Evolutionary conservation across 1,140 invertebrate genomes (phyloP).

Genomic region (Steinernema feltiae): DNA sequence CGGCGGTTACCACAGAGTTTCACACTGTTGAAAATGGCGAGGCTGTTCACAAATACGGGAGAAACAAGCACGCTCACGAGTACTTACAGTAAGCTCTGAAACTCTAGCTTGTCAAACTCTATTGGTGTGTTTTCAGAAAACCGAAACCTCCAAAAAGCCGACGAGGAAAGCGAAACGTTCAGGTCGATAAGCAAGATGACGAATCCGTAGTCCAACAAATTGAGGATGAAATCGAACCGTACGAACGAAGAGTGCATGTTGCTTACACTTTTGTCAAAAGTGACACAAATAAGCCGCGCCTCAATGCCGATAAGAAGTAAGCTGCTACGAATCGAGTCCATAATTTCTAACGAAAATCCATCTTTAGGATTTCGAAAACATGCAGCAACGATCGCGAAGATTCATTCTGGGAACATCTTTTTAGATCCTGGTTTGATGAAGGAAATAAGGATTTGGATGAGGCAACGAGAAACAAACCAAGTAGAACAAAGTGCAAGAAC

Average conservation of each 20-base stretch:
- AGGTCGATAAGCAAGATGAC: too few species aligned
- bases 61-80: background rate
- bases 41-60: background rate
- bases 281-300: background rate
- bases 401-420: background rate
- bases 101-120: too few species aligned
- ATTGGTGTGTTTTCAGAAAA: too few species aligned
- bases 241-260: background rate
- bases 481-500: too few species aligned
- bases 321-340: background rate
- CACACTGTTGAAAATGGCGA: background rate
- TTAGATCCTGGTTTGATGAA: background rate
- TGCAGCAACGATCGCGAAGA: background rate
- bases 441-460: background rate
- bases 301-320: background rate
- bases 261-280: background rate
- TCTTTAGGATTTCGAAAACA: background rate
- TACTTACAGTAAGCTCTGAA: background rate
- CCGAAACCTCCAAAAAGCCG: too few species aligned
- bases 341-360: background rate
- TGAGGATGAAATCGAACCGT: background rate
- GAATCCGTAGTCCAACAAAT: too few species aligned
- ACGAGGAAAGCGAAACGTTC: too few species aligned
- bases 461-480: too few species aligned
- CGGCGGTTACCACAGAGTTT: background rate